A percentile compares a stretch with the other conserved stretches of the same genome.
These are phyloP conservation scores for Netelia virgata DNA, from an alignment of 2,888 invertebrate genomes.

Conservation along the genomic window DNA sequence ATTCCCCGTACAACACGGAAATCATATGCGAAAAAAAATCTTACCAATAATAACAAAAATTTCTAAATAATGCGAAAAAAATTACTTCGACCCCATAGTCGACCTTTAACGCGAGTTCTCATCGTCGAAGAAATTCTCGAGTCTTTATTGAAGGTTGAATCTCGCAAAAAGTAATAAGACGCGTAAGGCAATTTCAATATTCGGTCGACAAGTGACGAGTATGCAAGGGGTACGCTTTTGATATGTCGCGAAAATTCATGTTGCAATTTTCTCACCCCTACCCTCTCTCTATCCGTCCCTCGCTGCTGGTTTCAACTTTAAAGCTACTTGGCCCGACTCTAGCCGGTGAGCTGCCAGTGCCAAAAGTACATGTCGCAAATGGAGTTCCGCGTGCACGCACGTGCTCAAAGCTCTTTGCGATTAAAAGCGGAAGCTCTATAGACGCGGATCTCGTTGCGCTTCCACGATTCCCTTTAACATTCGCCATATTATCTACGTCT, in stretches of 20 bases:
- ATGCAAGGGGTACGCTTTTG: not conserved
- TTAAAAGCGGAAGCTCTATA: constrained; percentile 41
- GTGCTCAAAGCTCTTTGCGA: constrained; percentile 59
- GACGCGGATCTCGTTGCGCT: constrained; percentile 5
- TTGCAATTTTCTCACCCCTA: not conserved
- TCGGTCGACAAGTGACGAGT: not conserved
- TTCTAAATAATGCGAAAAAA: too few relatives aligned
- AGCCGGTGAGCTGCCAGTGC: constrained; percentile 10
- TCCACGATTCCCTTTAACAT: constrained; percentile 21
- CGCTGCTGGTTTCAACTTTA: constrained; percentile 35
- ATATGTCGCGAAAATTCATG: not conserved
- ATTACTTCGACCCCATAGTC: too few relatives aligned
- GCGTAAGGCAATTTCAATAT: too few relatives aligned
- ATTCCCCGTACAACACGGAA: too few relatives aligned
- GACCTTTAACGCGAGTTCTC: too few relatives aligned
- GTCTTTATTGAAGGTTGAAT: too few relatives aligned
- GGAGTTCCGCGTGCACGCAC: constrained; percentile 57
- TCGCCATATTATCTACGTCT: not conserved
- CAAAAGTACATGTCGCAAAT: constrained; percentile 51
- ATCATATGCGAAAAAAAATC: too few relatives aligned
- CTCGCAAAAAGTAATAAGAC: too few relatives aligned
- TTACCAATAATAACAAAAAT: too few relatives aligned
- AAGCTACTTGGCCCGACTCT: constrained; percentile 46
- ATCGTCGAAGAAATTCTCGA: too few relatives aligned
- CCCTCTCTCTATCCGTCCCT: not conserved